Evolutionary conservation across 2,797 vertebrate species (phyloP), one percentile per base, ranked within the genome.

Genomic region (Urosaurus nigricauda): DNA sequence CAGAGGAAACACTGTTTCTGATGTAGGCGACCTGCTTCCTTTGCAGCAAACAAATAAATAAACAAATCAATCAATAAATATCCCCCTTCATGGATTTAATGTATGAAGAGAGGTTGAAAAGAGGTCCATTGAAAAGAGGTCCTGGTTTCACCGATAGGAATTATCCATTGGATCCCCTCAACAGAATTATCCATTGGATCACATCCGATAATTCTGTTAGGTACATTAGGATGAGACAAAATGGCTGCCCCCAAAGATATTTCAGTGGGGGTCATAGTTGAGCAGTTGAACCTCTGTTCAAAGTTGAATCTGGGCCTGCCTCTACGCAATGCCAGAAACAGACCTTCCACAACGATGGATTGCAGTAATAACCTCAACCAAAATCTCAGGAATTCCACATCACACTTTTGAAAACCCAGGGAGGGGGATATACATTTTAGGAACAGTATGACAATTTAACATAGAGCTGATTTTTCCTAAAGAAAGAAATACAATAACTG

Each of bases 241-340:
- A 47, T 75, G 77, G 51, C 26, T 53, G 19, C 32, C 14, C 19
- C 37, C 2, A 56, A 56, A 68, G 11, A 68, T 17, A 24, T 14
- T 74, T 40, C 70, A n/a, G 35, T n/a, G n/a, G 51, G 51, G 13
- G 43, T 43, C 51, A 8, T 60, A 58, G 58, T 21, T 2, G 35
- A 78, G 32, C 32, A n/a, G 9, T n/a, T 56, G 78, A 35, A 56
- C 32, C 14, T 43, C 7, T 3, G 19, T 43, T 75, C 37, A 24
- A 21, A 32, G 17, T 2, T 68, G 21, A 24, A 9, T 1, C 6
- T 11, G 21, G 6, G 21, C 24, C 1, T 79, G 43, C 40, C 26
- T 70, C 37, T n/a, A 90, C 84, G 35, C 93, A 93, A 93, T 93
- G 90, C 83, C 90, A 60, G 90, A 75, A 89, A 92, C 93, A 90